A percentile compares a stretch with the other conserved stretches of the same genome.
Evolutionary conservation across 1,140 invertebrate genomes (phyloP).

Genomic region (Diuraphis noxia): DNA sequence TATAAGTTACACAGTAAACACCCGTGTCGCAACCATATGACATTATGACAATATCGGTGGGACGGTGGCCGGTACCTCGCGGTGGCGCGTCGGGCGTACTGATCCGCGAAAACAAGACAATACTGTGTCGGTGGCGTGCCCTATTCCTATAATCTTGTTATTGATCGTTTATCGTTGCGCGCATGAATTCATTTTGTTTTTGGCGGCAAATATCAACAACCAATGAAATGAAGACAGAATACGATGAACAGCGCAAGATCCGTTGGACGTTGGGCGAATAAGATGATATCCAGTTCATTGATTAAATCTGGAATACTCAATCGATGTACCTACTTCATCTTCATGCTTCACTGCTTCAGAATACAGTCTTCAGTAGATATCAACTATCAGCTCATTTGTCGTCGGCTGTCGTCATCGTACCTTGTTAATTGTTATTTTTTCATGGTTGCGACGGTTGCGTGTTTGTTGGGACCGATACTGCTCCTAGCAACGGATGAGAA

Average conservation of each 20-base stretch:
- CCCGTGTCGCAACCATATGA: too few species aligned
- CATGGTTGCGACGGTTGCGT: constrained; percentile 41
- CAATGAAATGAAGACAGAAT: background rate
- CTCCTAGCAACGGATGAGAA: constrained; percentile 47
- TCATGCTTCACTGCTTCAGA: too few species aligned
- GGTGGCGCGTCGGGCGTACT: background rate
- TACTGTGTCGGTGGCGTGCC: background rate
- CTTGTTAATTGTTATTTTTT: background rate
- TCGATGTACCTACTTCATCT: too few species aligned
- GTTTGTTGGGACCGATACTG: constrained; percentile 42
- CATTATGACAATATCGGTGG: background rate
- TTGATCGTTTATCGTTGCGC: constrained; percentile 3
- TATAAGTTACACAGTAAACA: too few species aligned
- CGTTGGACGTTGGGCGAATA: too few species aligned
- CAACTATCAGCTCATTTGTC: too few species aligned
- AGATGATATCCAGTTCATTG: too few species aligned
- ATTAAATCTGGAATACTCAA: too few species aligned
- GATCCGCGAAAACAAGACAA: background rate
- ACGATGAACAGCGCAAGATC: background rate
- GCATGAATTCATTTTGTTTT: background rate
- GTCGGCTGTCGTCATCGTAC: too few species aligned
- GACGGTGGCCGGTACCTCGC: background rate
- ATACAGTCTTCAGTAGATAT: too few species aligned
- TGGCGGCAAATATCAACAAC: background rate
- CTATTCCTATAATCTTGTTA: constrained; percentile 35